phyloP scores from a whole-genome alignment of 2,797 vertebrate genomes.

The Dermochelys coriacea region DNA sequence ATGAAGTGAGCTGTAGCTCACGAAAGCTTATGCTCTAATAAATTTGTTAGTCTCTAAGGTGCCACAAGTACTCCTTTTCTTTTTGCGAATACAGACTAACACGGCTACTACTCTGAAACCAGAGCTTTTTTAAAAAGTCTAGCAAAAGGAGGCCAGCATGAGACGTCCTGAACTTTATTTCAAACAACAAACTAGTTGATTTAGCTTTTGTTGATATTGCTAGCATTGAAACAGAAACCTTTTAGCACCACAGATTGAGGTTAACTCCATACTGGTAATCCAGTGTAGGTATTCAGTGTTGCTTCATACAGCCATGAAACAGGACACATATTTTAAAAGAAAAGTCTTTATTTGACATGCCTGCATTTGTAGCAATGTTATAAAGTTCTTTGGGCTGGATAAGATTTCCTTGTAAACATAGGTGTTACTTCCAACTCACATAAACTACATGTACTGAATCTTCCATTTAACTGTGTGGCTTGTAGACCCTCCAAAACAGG shows the following conservation, averaged over 20 bases:
- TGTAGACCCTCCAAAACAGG: background rate
- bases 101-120: too few relatives aligned
- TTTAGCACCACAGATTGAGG: background rate
- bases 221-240: background rate
- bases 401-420: conserved; percentile 25
- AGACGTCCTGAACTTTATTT: background rate
- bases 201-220: background rate
- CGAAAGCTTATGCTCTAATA: too few relatives aligned
- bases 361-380: background rate
- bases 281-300: background rate
- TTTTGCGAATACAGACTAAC: too few relatives aligned
- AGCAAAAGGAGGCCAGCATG: background rate
- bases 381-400: background rate
- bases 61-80: too few relatives aligned
- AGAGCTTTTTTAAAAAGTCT: background rate
- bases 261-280: background rate
- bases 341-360: conserved; percentile 31
- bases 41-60: too few relatives aligned
- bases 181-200: background rate
- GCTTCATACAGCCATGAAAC: background rate
- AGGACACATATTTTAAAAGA: background rate
- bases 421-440: background rate
- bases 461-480: background rate
- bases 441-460: background rate
- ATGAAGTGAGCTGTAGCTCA: too few relatives aligned